Evolutionary conservation across 2,888 invertebrate genomes (phyloP), one percentile per base, ranked within the genome.

Genomic region (Coleophora deauratella): DNA sequence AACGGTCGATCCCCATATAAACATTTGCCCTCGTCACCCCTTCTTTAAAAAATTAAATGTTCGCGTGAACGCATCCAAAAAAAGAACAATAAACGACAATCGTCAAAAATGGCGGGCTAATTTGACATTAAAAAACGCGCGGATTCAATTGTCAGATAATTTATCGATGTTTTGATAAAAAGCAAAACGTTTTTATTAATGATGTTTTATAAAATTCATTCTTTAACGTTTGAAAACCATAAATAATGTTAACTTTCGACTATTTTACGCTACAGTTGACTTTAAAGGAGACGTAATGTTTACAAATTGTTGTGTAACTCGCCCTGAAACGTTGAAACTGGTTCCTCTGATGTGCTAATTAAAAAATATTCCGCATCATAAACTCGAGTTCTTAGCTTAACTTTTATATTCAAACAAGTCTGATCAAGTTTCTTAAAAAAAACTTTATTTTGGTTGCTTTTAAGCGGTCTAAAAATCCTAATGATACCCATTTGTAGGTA

Each of bases 81-180:
- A 66, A 55, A 59, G 57, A 60, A 70, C 65, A 70, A 72, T 54
- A 49, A 48, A 55, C 60, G 67, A 73, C 76, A 70, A 71, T 73
- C 60, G 64, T 59, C 64, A 58, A 70, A 65, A 67, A 81, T 75
- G 79, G 75, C 74, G 62, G 72, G 59, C 78, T 81, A 80, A 84
- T 82, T 79, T 81, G 82, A 81, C 79, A 76, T 77, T 75, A 66
- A 73, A 78, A 78, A 77, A 75, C 72, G 80, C 80, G 79, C 73
- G 66, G 74, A 73, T 74, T 72, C 72, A 73, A 79, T 81, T 80
- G 79, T 76, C 66, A 57, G 54, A 62, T 81, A 79, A 82, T 84
- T 80, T 82, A 82, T 84, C 55, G 79, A 76, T 77, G 77, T 80
- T 77, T 66, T 73, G 68, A 70, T 70, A 63, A 62, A 64, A 50